Conservation (phyloP, 92 coral and sea anemone species). For the Virgularia gustaviana region DNA sequence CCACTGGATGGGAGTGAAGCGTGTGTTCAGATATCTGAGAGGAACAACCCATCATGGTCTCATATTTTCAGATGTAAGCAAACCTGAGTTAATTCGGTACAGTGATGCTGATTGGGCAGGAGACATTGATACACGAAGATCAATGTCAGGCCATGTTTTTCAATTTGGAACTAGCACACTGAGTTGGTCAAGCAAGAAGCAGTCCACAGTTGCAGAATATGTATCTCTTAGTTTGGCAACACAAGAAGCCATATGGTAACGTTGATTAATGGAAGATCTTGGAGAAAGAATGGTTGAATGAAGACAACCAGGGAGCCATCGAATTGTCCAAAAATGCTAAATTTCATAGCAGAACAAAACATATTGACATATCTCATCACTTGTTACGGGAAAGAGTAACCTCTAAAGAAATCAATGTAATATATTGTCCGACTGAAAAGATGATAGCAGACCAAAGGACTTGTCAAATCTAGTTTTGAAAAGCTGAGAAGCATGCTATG, state of each 20-base stretch:
- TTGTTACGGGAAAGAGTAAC: slow-evolving; percentile 49
- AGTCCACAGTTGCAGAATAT: slow-evolving; percentile 56
- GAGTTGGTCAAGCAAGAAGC: slow-evolving; percentile 48
- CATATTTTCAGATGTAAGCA: slow-evolving; percentile 36
- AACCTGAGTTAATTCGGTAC: slow-evolving; percentile 35
- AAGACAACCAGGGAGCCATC: slow-evolving; percentile 62
- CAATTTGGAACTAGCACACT: slow-evolving; percentile 26
- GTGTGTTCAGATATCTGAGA: slow-evolving; percentile 50
- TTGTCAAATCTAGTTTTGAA: slow-evolving; percentile 1
- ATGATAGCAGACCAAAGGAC: slow-evolving; percentile 61
- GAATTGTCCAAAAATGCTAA: slow-evolving; percentile 58
- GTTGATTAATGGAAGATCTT: slow-evolving; percentile 30
- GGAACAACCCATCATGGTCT: slow-evolving; percentile 58
- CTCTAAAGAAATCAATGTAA: slow-evolving; percentile 38
- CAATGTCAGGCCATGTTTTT: slow-evolving; percentile 14
- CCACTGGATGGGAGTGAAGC: slow-evolving; percentile 43
- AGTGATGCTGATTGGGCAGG: slow-evolving; percentile 54
- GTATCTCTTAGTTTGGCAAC: slow-evolving; percentile 45
- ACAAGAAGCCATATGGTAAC: slow-evolving; percentile 46
- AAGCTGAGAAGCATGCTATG: slow-evolving; percentile 4
- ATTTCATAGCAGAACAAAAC: slow-evolving; percentile 56
- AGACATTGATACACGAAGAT: slow-evolving; percentile 32
- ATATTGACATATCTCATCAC: slow-evolving; percentile 58
- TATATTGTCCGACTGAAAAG: slow-evolving; percentile 47
- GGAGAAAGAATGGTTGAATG: slow-evolving; percentile 20